Percentiles rank a stretch among this genome's conserved stretches.
Evolutionary conservation across 2,113 vertebrate species (phyloP).

Genomic region (Lophotis ruficrista): DNA sequence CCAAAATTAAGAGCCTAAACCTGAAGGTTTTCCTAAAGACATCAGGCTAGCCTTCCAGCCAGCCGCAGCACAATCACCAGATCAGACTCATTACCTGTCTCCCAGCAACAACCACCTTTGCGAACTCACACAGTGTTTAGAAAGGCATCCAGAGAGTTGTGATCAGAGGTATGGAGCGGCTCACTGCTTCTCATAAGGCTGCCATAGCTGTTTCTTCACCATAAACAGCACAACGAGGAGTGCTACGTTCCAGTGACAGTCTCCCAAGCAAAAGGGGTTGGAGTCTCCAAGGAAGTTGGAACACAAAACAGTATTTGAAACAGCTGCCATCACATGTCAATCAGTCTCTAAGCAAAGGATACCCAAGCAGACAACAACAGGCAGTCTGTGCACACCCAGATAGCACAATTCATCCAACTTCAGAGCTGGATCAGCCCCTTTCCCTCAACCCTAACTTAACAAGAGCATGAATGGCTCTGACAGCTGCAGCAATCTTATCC

Average conservation of each 20-base stretch:
- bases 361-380: neutral
- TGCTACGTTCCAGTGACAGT: neutral
- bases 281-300: neutral
- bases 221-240: neutral
- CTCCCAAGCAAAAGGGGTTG: neutral
- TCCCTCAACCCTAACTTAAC: neutral
- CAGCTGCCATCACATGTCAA: rapidly evolving
- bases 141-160: neutral
- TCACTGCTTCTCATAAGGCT: neutral
- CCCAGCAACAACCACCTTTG: neutral
- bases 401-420: neutral
- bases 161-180: neutral
- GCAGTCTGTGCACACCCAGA: neutral
- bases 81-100: neutral
- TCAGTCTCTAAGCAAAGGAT: neutral
- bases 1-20: neutral
- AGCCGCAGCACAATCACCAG: neutral
- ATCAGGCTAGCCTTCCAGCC: neutral
- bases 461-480: neutral
- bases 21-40: neutral
- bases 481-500: neutral
- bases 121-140: neutral
- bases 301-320: neutral
- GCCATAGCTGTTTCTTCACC: neutral
- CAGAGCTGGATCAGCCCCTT: neutral